These are phyloP conservation scores for Oeneis ivallda DNA, from an alignment of 2,888 invertebrate genomes.

Conservation along the genomic window DNA sequence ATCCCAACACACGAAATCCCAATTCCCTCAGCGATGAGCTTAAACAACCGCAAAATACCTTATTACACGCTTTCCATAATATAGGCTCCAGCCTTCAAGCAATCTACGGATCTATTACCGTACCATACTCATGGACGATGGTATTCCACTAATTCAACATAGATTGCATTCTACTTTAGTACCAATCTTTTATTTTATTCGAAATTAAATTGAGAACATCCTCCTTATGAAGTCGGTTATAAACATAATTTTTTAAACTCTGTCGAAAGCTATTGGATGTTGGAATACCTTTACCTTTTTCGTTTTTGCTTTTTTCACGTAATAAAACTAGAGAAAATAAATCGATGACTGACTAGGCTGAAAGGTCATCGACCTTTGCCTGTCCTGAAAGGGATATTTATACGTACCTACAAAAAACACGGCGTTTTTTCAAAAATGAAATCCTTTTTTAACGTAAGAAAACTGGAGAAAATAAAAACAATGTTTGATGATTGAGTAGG, in stretches of 20 bases:
- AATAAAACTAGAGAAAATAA: not conserved
- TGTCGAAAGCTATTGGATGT: not conserved
- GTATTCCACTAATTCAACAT: constrained; percentile 73
- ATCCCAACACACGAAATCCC: constrained; percentile 75
- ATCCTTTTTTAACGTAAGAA: not conserved
- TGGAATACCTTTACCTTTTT: not conserved
- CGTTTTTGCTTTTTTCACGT: too few species aligned
- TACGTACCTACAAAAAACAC: too few species aligned
- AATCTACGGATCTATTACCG: constrained; percentile 72
- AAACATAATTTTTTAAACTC: not conserved
- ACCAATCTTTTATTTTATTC: not conserved
- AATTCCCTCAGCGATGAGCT: constrained; percentile 74
- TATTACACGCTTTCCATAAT: constrained; percentile 80
- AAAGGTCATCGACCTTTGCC: not conserved
- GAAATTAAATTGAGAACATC: not conserved
- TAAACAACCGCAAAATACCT: constrained; percentile 81
- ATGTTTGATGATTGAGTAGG: not conserved
- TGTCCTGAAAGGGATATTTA: not conserved
- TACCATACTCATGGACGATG: constrained; percentile 48
- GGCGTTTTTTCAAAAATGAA: too few species aligned
- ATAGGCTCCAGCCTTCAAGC: constrained; percentile 75
- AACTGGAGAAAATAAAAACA: not conserved
- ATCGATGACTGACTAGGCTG: not conserved
- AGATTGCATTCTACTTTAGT: constrained; percentile 62
- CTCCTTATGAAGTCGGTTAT: too few species aligned